Evolutionary conservation across 2,888 invertebrate genomes (phyloP), one percentile per base, ranked within the genome.

Genomic region (Heterodera filipjevi): DNA sequence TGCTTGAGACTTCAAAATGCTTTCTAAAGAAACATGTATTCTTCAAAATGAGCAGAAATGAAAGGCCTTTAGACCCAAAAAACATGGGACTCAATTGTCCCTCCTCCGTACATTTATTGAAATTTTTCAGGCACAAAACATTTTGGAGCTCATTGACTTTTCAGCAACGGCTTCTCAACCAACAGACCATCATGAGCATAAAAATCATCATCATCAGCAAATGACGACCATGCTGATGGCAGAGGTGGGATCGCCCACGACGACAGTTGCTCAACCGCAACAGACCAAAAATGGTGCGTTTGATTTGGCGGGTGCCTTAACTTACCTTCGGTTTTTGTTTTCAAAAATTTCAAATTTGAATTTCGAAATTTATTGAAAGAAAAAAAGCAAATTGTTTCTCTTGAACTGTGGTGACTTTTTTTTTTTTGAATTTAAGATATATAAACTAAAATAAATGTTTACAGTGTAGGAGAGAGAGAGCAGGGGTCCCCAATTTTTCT

Each of bases 101-200:
- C 2, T 59, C 22, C 53, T 1, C 53, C 22, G 6, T 53, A 22
- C 16, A 22, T 53, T 19, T 2, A 1, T 6, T 19, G 19, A 1
- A 53, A 53, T 22, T 6, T 27, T 59, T 59, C 6, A 59, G 59
- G 59, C 59, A 5, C 59, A 59, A 59, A 59, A 59, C 22, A 19
- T 59, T 27, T 59, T 59, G 59, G 59, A 59, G 59, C 59, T 59
- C 59, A 59, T 59, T 27, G 59, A 59, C 27, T 59, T 59, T 59
- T 59, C 59, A 12, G n/a, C 49, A 16, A 39, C 39, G 8, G 49
- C 49, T 14, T 49, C 49, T 49, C 49, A 49, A 16, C 49, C 59
- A n/a, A 8, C n/a, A n/a, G n/a, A n/a, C n/a, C 59, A 59, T 27
- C 59, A n/a, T 2, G 22, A 59, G 22, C 59, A 27, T 0, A 5